These are phyloP conservation scores for Limnephilus auricula DNA, from an alignment of 2,888 invertebrate genomes.

Conservation along the genomic window DNA sequence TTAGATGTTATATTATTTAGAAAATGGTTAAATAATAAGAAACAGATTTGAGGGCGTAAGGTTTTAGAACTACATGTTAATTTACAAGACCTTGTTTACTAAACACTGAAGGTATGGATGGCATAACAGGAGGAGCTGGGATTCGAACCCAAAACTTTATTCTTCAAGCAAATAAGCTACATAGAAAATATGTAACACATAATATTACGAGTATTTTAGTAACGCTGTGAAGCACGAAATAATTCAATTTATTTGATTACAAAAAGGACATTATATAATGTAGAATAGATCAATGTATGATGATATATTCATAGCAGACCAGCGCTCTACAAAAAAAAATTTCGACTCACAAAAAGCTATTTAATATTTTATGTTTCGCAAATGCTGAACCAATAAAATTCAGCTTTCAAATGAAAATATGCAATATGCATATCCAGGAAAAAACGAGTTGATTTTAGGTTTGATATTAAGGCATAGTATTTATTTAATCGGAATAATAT, in stretches of 20 bases:
- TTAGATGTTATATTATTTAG: not conserved
- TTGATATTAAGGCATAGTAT: not conserved
- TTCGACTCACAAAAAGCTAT: not conserved
- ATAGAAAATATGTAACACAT: not conserved
- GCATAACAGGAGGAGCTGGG: not conserved
- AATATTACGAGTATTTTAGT: not conserved
- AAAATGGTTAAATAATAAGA: not conserved
- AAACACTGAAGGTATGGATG: not conserved
- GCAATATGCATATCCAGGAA: not conserved
- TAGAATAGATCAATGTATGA: not conserved
- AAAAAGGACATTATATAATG: not conserved
- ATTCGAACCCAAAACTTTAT: not conserved
- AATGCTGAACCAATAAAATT: not conserved
- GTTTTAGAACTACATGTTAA: not conserved
- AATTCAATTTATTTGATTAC: not conserved
- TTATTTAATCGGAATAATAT: not conserved
- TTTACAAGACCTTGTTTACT: not conserved
- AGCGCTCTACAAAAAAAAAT: not conserved
- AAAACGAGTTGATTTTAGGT: not conserved
- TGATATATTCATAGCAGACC: not conserved
- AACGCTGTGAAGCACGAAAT: not conserved
- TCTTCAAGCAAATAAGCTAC: not conserved
- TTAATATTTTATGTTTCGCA: not conserved
- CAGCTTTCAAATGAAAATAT: not conserved
- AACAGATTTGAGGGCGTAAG: not conserved